Evolutionary conservation across 2,113 vertebrate genomes (phyloP), one percentile per base, ranked within the genome.

Genomic region (Hippocampus mohnikei): DNA sequence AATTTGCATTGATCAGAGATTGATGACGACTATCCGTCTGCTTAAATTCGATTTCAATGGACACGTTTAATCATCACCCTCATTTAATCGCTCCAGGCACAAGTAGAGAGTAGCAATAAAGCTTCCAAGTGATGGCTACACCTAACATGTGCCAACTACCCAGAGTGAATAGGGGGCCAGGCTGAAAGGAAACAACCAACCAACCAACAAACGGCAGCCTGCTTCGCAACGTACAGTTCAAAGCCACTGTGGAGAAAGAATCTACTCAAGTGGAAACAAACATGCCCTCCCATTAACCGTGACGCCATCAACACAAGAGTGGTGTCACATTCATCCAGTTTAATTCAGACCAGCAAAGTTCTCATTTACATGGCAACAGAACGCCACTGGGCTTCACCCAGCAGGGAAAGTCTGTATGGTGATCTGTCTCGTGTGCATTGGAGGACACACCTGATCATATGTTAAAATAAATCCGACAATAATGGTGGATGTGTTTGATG

Each of bases 241-340:
- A 59, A 84, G 53, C 67, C 12, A 52, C 71, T 66, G 40, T n/a
- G 27, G 27, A 76, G 40, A 76, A 56, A 80, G 44, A 59, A 61
- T 80, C 67, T 67, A 80, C 71, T 80, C 23, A 58, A 67, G 63
- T 63, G 11, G 1, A 61, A 75, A 68, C 67, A 15, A 65, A 65
- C 63, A 44, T 46, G 63, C 20, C 29, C 59, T 52, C 68, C 67
- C 71, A 67, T 15, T 60, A 66, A 58, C 68, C 61, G 42, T 74
- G 76, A 20, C 69, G 75, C 75, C 72, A 78, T 77, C 69, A 33
- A 78, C 74, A 69, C 69, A 78, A 53, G 20, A 40, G 67, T 77
- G 72, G 76, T 70, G 71, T 78, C 81, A 83, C 71, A 71, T 58
- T 25, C 71, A 84, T 84, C 80, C 75, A 78, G 75, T 85, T 84